These are phyloP conservation scores for Myotis myotis DNA, from an alignment of 2,797 vertebrate genomes.

Conservation along the genomic window DNA sequence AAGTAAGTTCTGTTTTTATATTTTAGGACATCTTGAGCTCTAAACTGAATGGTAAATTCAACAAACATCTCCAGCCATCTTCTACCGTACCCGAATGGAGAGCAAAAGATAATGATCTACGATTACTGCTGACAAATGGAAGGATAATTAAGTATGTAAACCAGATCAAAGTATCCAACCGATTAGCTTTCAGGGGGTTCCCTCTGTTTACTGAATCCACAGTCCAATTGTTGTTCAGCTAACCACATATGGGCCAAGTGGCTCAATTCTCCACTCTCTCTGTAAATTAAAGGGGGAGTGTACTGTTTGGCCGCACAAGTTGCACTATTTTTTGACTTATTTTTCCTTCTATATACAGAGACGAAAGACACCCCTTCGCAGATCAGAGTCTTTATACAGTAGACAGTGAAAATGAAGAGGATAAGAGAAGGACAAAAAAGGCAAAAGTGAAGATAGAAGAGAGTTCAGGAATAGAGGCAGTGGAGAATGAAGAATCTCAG, in stretches of 20 bases:
- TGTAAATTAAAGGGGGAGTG: background rate
- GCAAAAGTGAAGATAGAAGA: slow-evolving; percentile 85
- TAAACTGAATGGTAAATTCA: slow-evolving; percentile 93
- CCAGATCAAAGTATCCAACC: background rate
- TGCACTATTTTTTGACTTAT: background rate
- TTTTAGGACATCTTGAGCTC: slow-evolving; percentile 87
- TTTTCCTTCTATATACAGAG: slow-evolving; percentile 83
- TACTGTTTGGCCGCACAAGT: background rate
- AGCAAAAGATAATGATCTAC: slow-evolving; percentile 91
- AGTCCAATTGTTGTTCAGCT: background rate
- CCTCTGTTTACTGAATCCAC: background rate
- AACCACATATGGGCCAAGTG: background rate
- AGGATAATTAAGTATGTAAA: slow-evolving; percentile 93
- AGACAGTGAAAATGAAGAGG: slow-evolving; percentile 87
- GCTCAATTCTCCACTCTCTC: background rate
- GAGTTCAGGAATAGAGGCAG: slow-evolving; percentile 80
- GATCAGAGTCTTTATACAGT: slow-evolving; percentile 88
- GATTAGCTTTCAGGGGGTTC: background rate
- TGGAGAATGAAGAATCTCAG: slow-evolving; percentile 81
- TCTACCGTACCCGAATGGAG: slow-evolving; percentile 91
- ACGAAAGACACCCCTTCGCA: slow-evolving; percentile 87
- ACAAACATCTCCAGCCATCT: slow-evolving; percentile 94
- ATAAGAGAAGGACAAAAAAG: slow-evolving; percentile 82
- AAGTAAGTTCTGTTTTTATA: slow-evolving; percentile 68
- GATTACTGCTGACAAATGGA: slow-evolving; percentile 94